Evolutionary conservation across 1,140 invertebrate genomes (phyloP), one percentile per base, ranked within the genome.

Genomic region (Lasioglossum baleicum): DNA sequence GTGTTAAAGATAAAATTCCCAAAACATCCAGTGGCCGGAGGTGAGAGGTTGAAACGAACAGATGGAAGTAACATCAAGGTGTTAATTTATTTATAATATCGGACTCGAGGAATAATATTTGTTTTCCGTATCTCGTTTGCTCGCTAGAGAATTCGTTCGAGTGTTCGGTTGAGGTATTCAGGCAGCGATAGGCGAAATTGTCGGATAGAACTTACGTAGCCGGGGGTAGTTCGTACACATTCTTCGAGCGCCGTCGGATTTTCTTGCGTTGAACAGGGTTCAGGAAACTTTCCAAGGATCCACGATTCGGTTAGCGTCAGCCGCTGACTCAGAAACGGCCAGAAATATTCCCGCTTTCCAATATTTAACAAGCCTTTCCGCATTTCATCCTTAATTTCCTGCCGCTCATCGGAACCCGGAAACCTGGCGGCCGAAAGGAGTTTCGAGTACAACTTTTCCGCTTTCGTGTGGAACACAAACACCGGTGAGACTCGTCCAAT

Each of bases 251-350:
- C 4, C 26, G 35, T 31, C 11, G 60, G 10, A 31, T 40, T 64
- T 17, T 64, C 13, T 61, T 13, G 60, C n/a, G 61, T 64, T 64
- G 15, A 40, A 40, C 61, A 40, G 31, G 31, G 44, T 7, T 7
- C 61, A 7, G 61, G 60, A 40, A 64, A 64, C 13, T 31, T 64
- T 64, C 61, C 61, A 15, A 7, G 56, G 56, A n/a, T 8, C 56
- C 56, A 20, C 7, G 61, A 64, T 35, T 64, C 61, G 31, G 31
- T 31, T 40, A 40, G 2, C 31, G 31, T 64, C 61, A 20, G 61
- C 13, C 13, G 31, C 61, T 64, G 61, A 64, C 61, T 64, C 61
- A 64, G 61, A 64, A 35, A 63, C 61, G 53, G 53, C 53, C 53
- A 7, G 53, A 56, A 64, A 7, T 15, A 31, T 64, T 64, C 26